phyloP scores from a whole-genome alignment of 2,888 invertebrate species.

The Chymomyza amoena region DNA sequence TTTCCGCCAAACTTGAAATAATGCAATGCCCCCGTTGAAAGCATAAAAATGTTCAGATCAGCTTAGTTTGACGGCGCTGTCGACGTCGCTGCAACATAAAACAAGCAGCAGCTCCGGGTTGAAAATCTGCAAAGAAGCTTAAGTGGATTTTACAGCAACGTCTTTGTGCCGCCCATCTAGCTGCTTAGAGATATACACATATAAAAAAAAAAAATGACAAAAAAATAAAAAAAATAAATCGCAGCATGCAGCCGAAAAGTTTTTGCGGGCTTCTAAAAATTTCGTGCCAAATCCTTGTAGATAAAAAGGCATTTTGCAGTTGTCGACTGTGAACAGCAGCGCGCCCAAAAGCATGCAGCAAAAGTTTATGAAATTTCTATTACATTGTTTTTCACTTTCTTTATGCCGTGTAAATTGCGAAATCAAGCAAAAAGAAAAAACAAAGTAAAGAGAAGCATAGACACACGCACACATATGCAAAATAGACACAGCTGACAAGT shows the following conservation, averaged over 20 bases:
- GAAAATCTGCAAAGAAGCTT: slow-evolving; percentile 58
- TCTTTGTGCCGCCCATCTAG: slow-evolving; percentile 2
- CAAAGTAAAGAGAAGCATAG: background rate
- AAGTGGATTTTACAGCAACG: slow-evolving; percentile 57
- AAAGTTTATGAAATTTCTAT: slow-evolving; percentile 63
- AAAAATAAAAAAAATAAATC: background rate
- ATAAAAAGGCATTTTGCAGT: slow-evolving; percentile 59
- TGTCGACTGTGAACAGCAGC: slow-evolving; percentile 42
- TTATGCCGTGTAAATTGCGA: slow-evolving; percentile 40
- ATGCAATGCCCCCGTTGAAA: slow-evolving; percentile 41
- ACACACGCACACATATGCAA: slow-evolving; percentile 43
- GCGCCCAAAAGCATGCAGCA: slow-evolving; percentile 33
- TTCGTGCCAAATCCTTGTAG: slow-evolving; percentile 48
- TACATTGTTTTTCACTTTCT: slow-evolving; percentile 63
- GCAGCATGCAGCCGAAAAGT: slow-evolving; percentile 42
- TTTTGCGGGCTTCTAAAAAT: slow-evolving; percentile 23
- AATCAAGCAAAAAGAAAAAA: slow-evolving; percentile 38
- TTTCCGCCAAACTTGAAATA: slow-evolving; percentile 60
- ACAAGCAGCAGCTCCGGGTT: slow-evolving; percentile 33
- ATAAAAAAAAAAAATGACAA: background rate
- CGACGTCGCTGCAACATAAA: slow-evolving; percentile 34
- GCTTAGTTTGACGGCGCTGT: background rate
- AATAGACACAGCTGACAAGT: slow-evolving; percentile 43
- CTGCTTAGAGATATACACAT: background rate
- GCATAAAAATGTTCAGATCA: slow-evolving; percentile 40